Evolutionary conservation across 2,888 invertebrate species (phyloP).

Genomic region (Mythimna albipuncta): DNA sequence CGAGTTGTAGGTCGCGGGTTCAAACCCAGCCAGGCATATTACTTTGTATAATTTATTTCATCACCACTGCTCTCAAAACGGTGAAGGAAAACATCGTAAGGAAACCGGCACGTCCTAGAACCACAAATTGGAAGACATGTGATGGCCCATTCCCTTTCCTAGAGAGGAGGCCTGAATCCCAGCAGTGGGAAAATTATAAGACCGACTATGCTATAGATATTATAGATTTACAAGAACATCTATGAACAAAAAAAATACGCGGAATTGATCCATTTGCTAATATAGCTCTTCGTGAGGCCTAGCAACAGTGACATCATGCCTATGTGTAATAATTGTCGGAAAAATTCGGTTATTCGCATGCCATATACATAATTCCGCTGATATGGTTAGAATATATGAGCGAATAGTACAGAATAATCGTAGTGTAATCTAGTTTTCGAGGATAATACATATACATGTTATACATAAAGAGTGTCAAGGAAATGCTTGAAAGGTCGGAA

Average conservation of each 20-base stretch:
- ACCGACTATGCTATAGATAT: no score
- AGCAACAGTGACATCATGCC: slow-evolving; percentile 59
- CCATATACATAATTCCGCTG: slow-evolving; percentile 38
- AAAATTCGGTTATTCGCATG: slow-evolving; percentile 52
- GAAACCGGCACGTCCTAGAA: no score
- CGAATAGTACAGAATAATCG: slow-evolving; percentile 30
- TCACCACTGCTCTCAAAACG: no score
- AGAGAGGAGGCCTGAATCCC: no score
- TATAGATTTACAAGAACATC: background rate
- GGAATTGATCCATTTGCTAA: slow-evolving; percentile 5
- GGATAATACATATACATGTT: background rate
- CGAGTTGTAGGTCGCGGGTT: no score
- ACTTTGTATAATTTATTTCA: no score
- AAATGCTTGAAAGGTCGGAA: background rate
- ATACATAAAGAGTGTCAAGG: background rate
- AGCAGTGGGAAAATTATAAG: no score
- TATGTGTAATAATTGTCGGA: slow-evolving; percentile 36
- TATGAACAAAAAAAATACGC: background rate
- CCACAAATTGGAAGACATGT: no score
- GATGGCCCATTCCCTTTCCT: no score
- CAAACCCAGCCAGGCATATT: no score
- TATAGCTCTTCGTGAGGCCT: slow-evolving; percentile 15
- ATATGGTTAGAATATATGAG: slow-evolving; percentile 40
- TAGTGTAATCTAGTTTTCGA: slow-evolving; percentile 31
- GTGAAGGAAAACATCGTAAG: no score